phyloP scores from a whole-genome alignment of 2,113 vertebrate species.

The Naja naja region DNA sequence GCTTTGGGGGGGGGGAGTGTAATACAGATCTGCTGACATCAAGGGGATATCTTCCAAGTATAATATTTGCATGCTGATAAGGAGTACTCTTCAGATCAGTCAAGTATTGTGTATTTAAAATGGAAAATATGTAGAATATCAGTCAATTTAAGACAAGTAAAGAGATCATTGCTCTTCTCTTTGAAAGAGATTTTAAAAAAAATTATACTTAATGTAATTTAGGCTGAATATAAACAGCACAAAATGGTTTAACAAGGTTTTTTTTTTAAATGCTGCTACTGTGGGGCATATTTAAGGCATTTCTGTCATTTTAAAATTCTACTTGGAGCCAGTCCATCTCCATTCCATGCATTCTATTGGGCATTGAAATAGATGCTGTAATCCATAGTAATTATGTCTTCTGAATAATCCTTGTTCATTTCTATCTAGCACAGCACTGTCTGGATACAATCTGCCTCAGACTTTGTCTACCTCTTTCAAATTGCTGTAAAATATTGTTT shows the following conservation, averaged over 20 bases:
- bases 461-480: conserved; percentile 9
- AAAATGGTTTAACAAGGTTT: conserved; percentile 37
- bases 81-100: background rate
- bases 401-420: conserved; percentile 33
- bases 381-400: conserved; percentile 12
- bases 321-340: conserved; percentile 29
- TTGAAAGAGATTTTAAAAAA: background rate
- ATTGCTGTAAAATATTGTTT: conserved; percentile 38
- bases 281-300: conserved; percentile 45
- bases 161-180: background rate
- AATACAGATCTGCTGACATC: background rate
- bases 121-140: background rate
- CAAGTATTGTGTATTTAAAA: background rate
- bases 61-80: background rate
- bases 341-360: conserved; percentile 33
- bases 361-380: conserved; percentile 24
- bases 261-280: conserved; percentile 44
- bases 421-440: conserved; percentile 36
- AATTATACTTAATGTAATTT: background rate
- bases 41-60: background rate
- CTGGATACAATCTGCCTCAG: conserved; percentile 22
- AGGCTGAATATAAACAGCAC: conserved; percentile 2
- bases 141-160: background rate
- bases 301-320: conserved; percentile 13
- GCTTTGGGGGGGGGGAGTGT: background rate